Evolutionary conservation across 2,113 vertebrate species (phyloP).

Genomic region (Lota lota): DNA sequence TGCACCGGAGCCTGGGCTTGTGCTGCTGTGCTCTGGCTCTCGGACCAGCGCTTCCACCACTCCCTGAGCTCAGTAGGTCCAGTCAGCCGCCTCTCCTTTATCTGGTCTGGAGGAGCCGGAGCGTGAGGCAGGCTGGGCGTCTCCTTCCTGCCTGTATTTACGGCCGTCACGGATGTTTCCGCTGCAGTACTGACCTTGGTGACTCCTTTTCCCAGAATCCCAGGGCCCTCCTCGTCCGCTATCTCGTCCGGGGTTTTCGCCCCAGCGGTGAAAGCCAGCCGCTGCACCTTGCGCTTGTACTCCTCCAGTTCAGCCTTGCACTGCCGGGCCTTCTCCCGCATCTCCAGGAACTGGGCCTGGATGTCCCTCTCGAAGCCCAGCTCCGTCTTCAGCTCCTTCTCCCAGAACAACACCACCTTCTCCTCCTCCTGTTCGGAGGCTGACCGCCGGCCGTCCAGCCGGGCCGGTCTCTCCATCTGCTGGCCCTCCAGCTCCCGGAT

Average conservation of each 20-base stretch:
- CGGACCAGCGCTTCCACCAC: constrained; percentile 69
- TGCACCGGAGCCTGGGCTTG: constrained; percentile 48
- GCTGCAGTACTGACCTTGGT: constrained; percentile 1
- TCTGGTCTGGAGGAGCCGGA: constrained; percentile 51
- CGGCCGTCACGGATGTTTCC: constrained; percentile 15
- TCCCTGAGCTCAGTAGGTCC: constrained; percentile 67
- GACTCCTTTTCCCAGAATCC: background rate
- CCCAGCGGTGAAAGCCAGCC: constrained; percentile 25
- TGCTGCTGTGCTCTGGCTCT: constrained; percentile 39
- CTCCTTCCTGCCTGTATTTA: constrained; percentile 48
- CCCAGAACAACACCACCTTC: constrained; percentile 68
- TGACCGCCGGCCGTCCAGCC: constrained; percentile 35
- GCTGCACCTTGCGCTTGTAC: constrained; percentile 48
- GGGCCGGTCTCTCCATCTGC: constrained; percentile 19
- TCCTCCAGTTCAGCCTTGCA: constrained; percentile 71
- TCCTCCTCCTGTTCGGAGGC: constrained; percentile 13
- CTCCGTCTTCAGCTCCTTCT: constrained; percentile 73
- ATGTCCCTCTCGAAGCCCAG: constrained; percentile 64
- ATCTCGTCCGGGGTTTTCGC: background rate
- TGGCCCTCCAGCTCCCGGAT: constrained; percentile 59
- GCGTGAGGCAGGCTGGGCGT: constrained; percentile 42
- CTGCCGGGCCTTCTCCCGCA: constrained; percentile 58
- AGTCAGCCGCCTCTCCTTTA: constrained; percentile 49
- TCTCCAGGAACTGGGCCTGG: constrained; percentile 67
- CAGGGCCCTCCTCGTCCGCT: background rate